Evolutionary conservation across 2,113 vertebrate genomes (phyloP), one percentile per base, ranked within the genome.

Genomic region (Neolamprologus caudopunctatus): DNA sequence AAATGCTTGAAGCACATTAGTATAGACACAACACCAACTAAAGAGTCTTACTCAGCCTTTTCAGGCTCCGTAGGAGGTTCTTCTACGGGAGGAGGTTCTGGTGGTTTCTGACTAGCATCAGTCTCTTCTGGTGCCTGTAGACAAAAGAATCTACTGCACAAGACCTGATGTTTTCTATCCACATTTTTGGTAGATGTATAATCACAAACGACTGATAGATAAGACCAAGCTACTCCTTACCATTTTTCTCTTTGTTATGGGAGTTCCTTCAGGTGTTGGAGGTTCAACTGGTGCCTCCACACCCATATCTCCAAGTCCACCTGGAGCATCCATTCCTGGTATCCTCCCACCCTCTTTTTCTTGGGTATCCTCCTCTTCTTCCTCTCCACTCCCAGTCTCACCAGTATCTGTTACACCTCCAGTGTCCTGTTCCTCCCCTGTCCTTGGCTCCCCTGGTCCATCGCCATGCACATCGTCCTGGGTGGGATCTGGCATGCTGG

Each of bases 401-500:
- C 94, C 95, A 7, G 96, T 95, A 73, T 97, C 96, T 0, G 89
- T 94, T 12, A 95, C 89, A 3, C 96, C 96, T 85, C 96, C 97
- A 2, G 95, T 89, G 54, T 97, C 96, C 3, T 94, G 95, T 9
- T 96, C 96, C 40, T 97, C 97, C 19, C 97, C 96, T 2, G 95
- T 91, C 4, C 97, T 93, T 1, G 80, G 79, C 88, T 96, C 95
- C n/a, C 96, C 95, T 3, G 96, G 96, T 61, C 96, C 94, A 85
- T 98, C 97, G 31, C 97, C 97, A 5, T 97, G 97, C 47, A 98
- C 97, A 82, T 98, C 98, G 7, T 99, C 98, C 83, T 98, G 97
- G 0, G 98, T 99, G 13, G 98, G 98, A 89, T 99, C 98, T 2
- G 98, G 98, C 98, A 99, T 99, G 93, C 97, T 97, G 2, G 98